These are phyloP conservation scores for Chamaea fasciata DNA, from an alignment of 2,113 vertebrate species.

Conservation along the genomic window DNA sequence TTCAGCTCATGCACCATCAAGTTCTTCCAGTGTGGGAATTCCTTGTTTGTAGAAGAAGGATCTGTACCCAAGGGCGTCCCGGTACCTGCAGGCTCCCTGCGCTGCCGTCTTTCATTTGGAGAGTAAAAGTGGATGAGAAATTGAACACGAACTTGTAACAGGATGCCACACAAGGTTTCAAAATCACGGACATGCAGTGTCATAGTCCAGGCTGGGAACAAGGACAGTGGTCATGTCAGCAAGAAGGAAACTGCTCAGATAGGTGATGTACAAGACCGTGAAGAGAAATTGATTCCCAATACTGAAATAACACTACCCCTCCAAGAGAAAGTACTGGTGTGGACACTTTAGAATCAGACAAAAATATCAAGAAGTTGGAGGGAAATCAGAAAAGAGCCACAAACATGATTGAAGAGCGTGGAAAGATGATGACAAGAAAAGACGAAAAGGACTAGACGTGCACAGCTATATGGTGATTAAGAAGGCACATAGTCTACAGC, in stretches of 20 bases:
- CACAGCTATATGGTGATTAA: slow-evolving; percentile 4
- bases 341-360: background rate
- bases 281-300: background rate
- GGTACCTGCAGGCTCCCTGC: background rate
- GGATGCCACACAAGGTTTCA: background rate
- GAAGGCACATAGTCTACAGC: background rate
- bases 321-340: background rate
- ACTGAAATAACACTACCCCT: background rate
- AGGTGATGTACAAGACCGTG: background rate
- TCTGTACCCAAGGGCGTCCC: background rate
- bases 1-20: background rate
- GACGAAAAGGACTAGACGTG: slow-evolving; percentile 6
- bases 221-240: accelerated
- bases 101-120: background rate
- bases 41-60: background rate
- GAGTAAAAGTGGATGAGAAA: background rate
- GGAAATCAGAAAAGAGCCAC: background rate
- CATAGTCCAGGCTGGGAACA: background rate
- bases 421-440: background rate
- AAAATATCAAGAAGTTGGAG: background rate
- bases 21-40: background rate
- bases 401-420: background rate
- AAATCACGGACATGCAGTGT: background rate
- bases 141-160: background rate
- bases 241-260: background rate